Conservation (phyloP, 2,113 vertebrate genomes). For the Balaenoptera acutorostrata region DNA sequence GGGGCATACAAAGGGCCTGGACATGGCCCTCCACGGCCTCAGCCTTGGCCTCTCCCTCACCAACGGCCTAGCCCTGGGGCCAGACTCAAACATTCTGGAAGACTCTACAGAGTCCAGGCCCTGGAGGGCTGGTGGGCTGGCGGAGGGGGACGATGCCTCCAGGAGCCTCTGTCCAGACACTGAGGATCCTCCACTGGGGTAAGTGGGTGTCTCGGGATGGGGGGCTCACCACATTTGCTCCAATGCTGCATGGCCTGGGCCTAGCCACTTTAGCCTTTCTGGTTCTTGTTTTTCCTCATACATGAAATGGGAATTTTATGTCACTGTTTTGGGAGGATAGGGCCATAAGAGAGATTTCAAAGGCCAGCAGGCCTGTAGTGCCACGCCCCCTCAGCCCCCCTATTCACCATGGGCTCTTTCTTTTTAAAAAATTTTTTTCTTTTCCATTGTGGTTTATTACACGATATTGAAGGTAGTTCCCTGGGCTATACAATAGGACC, state of each 20-base stretch:
- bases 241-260: not conserved
- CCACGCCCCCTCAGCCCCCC: too few species aligned
- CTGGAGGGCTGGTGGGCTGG: constrained; percentile 35
- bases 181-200: constrained; percentile 60
- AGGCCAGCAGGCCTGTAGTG: not conserved
- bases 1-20: not conserved
- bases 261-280: not conserved
- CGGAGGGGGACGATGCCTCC: not conserved
- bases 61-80: constrained; percentile 53
- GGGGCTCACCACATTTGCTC: not conserved
- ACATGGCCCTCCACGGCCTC: not conserved
- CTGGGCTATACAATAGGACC: not conserved
- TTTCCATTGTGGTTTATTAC: not conserved
- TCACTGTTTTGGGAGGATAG: not conserved
- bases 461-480: not conserved
- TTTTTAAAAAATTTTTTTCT: not conserved
- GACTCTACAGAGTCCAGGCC: constrained; percentile 18
- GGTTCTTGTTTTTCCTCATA: not conserved
- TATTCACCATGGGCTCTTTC: not conserved
- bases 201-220: not conserved
- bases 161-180: constrained; percentile 24
- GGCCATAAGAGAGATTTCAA: not conserved
- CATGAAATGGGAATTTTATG: not conserved
- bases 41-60: constrained; percentile 42
- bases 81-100: constrained; percentile 35